Base-by-base conservation (phyloP, 2,797 vertebrate species). In the Remorina albescens region DNA sequence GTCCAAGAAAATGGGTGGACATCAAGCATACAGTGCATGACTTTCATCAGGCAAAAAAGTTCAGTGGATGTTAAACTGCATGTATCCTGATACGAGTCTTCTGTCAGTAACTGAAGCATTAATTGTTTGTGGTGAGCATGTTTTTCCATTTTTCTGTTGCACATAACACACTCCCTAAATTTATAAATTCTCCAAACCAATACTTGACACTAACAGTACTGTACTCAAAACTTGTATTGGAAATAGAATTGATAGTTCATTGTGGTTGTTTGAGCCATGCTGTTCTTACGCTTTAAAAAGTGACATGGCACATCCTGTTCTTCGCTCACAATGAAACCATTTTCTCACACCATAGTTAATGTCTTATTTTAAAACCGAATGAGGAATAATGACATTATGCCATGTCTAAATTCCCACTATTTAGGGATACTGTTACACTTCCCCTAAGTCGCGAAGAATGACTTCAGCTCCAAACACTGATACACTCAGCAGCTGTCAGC, bases 81-180 rank as follows among this genome's bases (percentile, higher is more conserved):
- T 73, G 62, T 64, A 49, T 65, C 16, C 55, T 28, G 44, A 32
- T 64, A 65, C 49, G 60, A 68, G 28, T 46, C 46, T 34, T 83
- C 70, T 80, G 65, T 75, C 60, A 41, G 60, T 71, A 83, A 63
- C 36, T 64, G 37, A 77, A 81, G 41, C 60, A 72, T 82, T 49
- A 69, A 83, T 77, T 13, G 42, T 51, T 75, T 82, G 62, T 86
- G 59, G 34, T 73, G 70, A 74, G 87, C 90, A 91, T 91, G 89
- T 74, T 88, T 87, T 77, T n/a, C n/a, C 41, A 81, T 74, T 86
- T 59, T 23, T 42, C 55, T 77, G 53, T 56, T 80, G 64, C 26
- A 78, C 50, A 64, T 60, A 53, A 50, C 10, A 49, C 54, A 74
- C n/a, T 37, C 47, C 47, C n/a, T 15, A 56, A 23, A 66, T 62